Conservation (phyloP, 2,888 invertebrate species). For the Lagria hirta region DNA sequence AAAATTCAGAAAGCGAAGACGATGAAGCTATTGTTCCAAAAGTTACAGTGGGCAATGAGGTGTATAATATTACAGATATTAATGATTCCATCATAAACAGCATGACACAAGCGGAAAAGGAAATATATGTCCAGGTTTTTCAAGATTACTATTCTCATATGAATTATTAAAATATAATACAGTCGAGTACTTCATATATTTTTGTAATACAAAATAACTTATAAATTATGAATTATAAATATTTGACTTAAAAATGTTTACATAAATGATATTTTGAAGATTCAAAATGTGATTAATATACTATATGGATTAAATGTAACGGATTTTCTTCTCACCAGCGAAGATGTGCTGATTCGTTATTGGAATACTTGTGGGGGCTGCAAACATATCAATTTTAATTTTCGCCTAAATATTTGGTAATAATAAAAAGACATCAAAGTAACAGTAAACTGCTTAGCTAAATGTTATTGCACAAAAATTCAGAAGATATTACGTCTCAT, state of each 20-base stretch:
- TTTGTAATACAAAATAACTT: constrained; percentile 11
- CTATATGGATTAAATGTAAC: background rate
- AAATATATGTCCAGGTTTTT: constrained; percentile 89
- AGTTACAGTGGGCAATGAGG: constrained; percentile 77
- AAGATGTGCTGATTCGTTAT: constrained; percentile 21
- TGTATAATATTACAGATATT: constrained; percentile 80
- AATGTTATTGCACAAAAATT: constrained; percentile 1
- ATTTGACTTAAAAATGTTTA: too few relatives aligned
- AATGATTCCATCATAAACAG: constrained; percentile 83
- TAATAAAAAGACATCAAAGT: too few relatives aligned
- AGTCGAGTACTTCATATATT: constrained; percentile 10
- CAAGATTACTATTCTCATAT: constrained; percentile 92
- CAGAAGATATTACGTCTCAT: background rate
- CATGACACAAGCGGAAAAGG: constrained; percentile 92
- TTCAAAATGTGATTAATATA: background rate
- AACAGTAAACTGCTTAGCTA: too few relatives aligned
- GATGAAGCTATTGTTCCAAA: constrained; percentile 77
- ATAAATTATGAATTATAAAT: too few relatives aligned
- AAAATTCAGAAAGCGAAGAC: constrained; percentile 59
- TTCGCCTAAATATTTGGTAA: too few relatives aligned
- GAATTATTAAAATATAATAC: constrained; percentile 64
- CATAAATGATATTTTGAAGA: background rate
- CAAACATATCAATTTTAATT: too few relatives aligned
- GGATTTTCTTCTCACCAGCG: constrained; percentile 13
- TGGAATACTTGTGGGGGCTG: constrained; percentile 23